Percentiles rank a stretch among this genome's conserved stretches.
phyloP scores from a whole-genome alignment of 2,797 vertebrate species.

The Aeoliscus strigatus region DNA sequence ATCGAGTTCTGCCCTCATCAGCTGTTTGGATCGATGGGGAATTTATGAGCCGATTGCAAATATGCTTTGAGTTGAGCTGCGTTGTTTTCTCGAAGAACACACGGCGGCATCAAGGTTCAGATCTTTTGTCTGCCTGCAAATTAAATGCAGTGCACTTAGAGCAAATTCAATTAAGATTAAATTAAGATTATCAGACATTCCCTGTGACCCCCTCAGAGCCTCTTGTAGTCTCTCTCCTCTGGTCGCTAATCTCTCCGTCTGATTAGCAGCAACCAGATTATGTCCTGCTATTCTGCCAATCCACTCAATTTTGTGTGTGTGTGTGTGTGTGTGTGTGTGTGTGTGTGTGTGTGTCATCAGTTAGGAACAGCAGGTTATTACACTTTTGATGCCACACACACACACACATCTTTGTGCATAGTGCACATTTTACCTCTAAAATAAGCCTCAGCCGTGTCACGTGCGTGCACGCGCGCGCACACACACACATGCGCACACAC shows the following conservation, averaged over 20 bases:
- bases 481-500: conserved; percentile 4
- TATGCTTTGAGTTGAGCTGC: too few species aligned
- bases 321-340: conserved; percentile 13
- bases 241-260: conserved; percentile 48
- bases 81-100: too few species aligned
- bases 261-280: conserved; percentile 50
- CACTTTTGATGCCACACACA: too few species aligned
- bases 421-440: too few species aligned
- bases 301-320: conserved; percentile 12
- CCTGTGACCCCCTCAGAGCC: conserved; percentile 9
- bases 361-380: too few species aligned
- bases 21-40: conserved; percentile 18
- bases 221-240: too few species aligned
- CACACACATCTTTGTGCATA: too few species aligned
- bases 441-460: too few species aligned
- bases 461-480: conserved; percentile 3
- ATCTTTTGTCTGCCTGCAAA: not conserved
- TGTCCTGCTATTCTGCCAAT: conserved; percentile 11
- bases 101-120: too few species aligned
- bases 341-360: too few species aligned
- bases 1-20: conserved; percentile 35
- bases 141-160: conserved; percentile 14
- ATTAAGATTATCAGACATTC: conserved; percentile 26
- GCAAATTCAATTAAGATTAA: conserved; percentile 29
- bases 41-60: too few species aligned